phyloP scores from a whole-genome alignment of 2,888 invertebrate species.

The Protonemura montana region DNA sequence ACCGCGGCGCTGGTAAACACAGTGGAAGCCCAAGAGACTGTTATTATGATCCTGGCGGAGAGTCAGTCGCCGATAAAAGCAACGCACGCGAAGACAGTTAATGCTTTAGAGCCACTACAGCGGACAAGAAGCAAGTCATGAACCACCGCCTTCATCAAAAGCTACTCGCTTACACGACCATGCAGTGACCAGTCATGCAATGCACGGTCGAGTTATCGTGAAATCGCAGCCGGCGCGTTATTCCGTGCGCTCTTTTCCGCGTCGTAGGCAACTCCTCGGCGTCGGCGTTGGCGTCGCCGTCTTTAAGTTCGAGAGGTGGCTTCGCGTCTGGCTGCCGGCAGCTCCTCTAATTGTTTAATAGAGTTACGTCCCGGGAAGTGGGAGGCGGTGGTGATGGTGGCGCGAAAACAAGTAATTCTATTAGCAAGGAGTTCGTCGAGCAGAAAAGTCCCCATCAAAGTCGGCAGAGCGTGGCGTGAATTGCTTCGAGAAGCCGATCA shows the following conservation, averaged over 20 bases:
- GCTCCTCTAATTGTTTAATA: conserved; percentile 24
- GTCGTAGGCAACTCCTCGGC: background rate
- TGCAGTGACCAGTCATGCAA: background rate
- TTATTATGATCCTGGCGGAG: background rate
- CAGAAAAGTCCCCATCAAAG: conserved; percentile 24
- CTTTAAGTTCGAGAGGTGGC: background rate
- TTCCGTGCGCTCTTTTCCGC: background rate
- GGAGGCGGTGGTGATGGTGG: background rate
- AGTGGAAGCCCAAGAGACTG: background rate
- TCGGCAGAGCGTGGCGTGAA: conserved; percentile 36
- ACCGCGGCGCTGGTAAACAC: background rate
- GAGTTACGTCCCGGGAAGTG: background rate
- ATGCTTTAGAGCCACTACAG: background rate
- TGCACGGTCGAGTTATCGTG: background rate
- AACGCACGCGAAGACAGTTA: background rate
- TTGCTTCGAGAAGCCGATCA: background rate
- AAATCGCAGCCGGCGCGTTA: background rate
- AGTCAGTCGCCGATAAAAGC: too few relatives aligned
- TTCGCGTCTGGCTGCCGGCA: background rate
- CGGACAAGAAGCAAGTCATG: background rate
- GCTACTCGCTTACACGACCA: too few relatives aligned
- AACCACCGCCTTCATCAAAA: too few relatives aligned
- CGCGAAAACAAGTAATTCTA: conserved; percentile 14
- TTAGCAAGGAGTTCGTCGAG: conserved; percentile 33
- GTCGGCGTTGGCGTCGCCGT: background rate